Conservation (phyloP, 2,888 invertebrate species). For the Emesis furor region DNA sequence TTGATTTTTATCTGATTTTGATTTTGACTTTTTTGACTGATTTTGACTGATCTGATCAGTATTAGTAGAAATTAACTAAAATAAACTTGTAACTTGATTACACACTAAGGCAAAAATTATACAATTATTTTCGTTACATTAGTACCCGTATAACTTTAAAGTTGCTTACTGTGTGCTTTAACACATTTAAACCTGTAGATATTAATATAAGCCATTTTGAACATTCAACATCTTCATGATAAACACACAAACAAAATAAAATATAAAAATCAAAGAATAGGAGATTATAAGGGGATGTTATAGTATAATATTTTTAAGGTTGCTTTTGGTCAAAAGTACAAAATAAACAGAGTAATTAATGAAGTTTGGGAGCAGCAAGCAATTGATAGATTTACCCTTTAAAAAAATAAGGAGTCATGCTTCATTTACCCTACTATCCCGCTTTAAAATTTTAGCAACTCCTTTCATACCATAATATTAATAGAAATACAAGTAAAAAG, state of each 20-base stretch:
- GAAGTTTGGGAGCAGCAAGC: too few relatives aligned
- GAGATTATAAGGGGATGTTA: neutral
- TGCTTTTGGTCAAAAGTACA: neutral
- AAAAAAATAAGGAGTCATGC: too few relatives aligned
- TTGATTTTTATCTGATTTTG: too few relatives aligned
- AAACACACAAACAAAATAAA: neutral
- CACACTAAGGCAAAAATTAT: neutral
- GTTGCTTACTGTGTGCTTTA: neutral
- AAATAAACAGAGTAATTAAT: neutral
- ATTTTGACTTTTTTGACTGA: too few relatives aligned
- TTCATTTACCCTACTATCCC: too few relatives aligned
- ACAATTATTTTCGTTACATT: neutral
- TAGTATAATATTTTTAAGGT: neutral
- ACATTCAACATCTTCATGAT: neutral
- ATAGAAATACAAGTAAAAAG: too few relatives aligned
- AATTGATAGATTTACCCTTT: too few relatives aligned
- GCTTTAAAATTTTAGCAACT: too few relatives aligned
- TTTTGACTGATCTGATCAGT: too few relatives aligned
- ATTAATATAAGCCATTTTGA: neutral
- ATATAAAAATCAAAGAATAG: neutral
- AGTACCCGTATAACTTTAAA: conserved; percentile 1
- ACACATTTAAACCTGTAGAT: conserved; percentile 1
- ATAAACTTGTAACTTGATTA: too few relatives aligned
- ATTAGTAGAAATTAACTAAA: neutral
- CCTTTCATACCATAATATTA: too few relatives aligned